Evolutionary conservation across 2,113 vertebrate species (phyloP), one percentile per base, ranked within the genome.

Genomic region (Apus apus): DNA sequence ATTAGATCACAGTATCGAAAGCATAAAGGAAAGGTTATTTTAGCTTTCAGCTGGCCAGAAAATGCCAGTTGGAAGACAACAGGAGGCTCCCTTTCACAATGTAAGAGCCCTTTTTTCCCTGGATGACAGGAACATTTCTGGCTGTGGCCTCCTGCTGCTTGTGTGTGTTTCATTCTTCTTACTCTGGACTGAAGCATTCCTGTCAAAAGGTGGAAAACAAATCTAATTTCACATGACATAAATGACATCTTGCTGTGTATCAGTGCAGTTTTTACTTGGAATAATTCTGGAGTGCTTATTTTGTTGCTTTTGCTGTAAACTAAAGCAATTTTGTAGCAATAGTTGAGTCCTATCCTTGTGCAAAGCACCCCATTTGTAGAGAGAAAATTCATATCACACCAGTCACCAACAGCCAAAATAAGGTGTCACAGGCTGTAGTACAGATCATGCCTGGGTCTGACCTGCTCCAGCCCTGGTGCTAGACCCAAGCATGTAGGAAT

Each of bases 41-140:
- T 43, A 93, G 76, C 94, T 92, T 96, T 95, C 51, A 95, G 82
- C 68, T 91, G 82, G 16, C 74, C 89, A 96, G 94, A 96, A 93
- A 94, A 87, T 91, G 83, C 64, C 79, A 32, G 88, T 21, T 62
- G 60, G 93, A 83, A 96, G 93, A 97, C 95, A 96, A 94, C 90
- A 95, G 95, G 96, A 95, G 92, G 94, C 95, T 96, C 92, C 93
- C 95, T 94, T 93, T 96, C 87, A 96, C 90, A 95, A 4, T 38
- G n/a, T 89, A 94, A 96, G 90, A 95, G 73, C 27, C 12, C 30
- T 96, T 91, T 96, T 79, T 96, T 94, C 77, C 38, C 53, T 90
- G 82, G 82, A 85, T 77, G 87, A 86, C 88, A 88, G 85, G 54
- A 94, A 13, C 8, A 4, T 75, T 93, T 72, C 92, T 94, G 73